phyloP scores from a whole-genome alignment of 2,888 invertebrate species.

The Gonocerus acuteangulatus region DNA sequence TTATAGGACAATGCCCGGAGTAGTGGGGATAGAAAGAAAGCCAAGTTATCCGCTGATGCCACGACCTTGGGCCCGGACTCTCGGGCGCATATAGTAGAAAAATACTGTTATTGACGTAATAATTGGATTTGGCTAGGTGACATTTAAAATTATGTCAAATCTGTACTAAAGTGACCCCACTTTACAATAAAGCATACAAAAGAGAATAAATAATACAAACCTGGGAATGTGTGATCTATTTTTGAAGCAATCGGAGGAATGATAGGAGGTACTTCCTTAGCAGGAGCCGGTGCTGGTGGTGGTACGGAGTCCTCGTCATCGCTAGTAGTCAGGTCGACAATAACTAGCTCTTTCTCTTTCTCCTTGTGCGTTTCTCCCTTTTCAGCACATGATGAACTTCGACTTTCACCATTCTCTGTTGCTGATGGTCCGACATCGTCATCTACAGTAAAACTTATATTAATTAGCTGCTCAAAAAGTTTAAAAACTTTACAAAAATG shows the following conservation, averaged over 20 bases:
- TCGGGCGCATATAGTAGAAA: too few relatives aligned
- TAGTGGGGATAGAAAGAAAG: too few relatives aligned
- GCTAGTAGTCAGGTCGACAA: conserved; percentile 10
- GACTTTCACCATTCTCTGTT: conserved; percentile 14
- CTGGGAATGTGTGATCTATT: conserved; percentile 12
- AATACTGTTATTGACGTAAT: too few relatives aligned
- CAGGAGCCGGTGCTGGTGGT: conserved; percentile 1
- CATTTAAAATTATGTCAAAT: too few relatives aligned
- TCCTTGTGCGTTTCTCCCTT: not conserved
- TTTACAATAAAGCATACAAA: too few relatives aligned
- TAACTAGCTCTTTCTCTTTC: conserved; percentile 12
- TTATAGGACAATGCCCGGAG: too few relatives aligned
- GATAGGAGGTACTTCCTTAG: not conserved
- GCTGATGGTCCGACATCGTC: not conserved
- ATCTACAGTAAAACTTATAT: conserved; percentile 3
- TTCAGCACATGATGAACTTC: not conserved
- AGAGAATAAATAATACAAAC: not conserved
- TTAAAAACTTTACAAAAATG: too few relatives aligned
- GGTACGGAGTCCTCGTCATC: conserved; percentile 1
- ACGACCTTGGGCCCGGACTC: too few relatives aligned
- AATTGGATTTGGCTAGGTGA: too few relatives aligned
- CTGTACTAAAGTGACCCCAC: too few relatives aligned
- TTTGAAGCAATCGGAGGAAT: conserved; percentile 5
- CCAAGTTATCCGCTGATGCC: too few relatives aligned
- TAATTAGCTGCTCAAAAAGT: too few relatives aligned